Evolutionary conservation across 2,113 vertebrate genomes (phyloP), one percentile per base, ranked within the genome.

Genomic region (Anser cygnoides): DNA sequence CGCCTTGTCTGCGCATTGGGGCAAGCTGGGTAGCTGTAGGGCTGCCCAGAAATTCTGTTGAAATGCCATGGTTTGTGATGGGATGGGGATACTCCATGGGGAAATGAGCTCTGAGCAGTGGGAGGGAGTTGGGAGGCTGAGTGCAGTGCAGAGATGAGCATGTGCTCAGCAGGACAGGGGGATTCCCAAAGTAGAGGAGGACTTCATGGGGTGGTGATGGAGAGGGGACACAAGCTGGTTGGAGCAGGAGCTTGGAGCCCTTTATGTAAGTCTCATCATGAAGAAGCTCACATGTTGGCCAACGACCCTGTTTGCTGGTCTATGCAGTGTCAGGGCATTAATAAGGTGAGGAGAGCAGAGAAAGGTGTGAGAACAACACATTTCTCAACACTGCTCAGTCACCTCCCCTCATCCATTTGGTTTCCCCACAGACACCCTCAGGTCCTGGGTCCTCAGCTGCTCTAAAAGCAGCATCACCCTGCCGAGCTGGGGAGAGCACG

Each of bases 1-100:
- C 54, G 18, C 3, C 0, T 0, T 17, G 23, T 35, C 25, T 16
- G 29, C 16, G 3, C 13, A 13, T 6, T 26, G 19, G 6, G 21
- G 7, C 16, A 76, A 43, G 66, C 18, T 4, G 1, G 26, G 73
- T 41, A 26, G 25, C 61, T 62, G 52, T 33, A 62, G 66, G 11
- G 29, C 9, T 75, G 11, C 41, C 33, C 54, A 39, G 78, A 87
- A 57, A 58, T 19, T 37, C 68, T 79, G 8, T 49, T 13, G 2
- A 75, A 88, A 72, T 35, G 43, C 23, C 11, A 2, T 31, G 23
- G 9, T 4, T 85, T 85, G 21, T 73, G 50, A 46, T 0, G 2
- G 50, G 19, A 29, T 25, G 55, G 26, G 29, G n/a, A 41, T 84
- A 20, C 14, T 62, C 5, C 1, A 44, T 26, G 59, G 33, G n/a